These are phyloP conservation scores for Salticus scenicus DNA, from an alignment of 2,888 invertebrate genomes.

Conservation along the genomic window DNA sequence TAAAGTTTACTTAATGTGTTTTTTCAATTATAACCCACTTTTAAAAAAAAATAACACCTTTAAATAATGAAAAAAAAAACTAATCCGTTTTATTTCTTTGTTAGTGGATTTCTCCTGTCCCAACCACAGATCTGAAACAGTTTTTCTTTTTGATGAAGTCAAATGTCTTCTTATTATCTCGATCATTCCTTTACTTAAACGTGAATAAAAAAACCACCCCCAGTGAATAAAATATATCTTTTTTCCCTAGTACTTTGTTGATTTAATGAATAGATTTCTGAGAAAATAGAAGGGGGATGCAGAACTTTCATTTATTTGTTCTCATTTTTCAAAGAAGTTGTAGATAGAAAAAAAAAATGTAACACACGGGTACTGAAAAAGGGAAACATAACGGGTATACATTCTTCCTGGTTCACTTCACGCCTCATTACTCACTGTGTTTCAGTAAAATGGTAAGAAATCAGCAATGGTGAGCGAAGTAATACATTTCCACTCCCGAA, in stretches of 20 bases:
- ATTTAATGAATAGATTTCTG: conserved; percentile 46
- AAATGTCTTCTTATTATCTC: conserved; percentile 13
- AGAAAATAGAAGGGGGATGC: conserved; percentile 14
- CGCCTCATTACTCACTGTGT: conserved; percentile 23
- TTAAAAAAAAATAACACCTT: background rate
- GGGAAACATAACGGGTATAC: background rate
- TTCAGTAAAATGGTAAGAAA: background rate
- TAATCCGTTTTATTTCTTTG: conserved; percentile 7
- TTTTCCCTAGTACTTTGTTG: conserved; percentile 22
- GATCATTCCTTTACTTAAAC: background rate
- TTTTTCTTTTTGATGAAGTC: conserved; percentile 10
- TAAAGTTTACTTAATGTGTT: conserved; percentile 7
- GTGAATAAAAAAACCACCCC: background rate
- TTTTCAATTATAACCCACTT: conserved; percentile 6
- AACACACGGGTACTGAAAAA: conserved; percentile 8
- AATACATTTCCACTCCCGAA: background rate
- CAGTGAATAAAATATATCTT: conserved; percentile 2
- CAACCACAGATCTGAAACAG: background rate
- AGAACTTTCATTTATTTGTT: conserved; percentile 39
- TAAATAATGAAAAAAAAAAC: conserved; percentile 10
- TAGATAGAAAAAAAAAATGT: conserved; percentile 13
- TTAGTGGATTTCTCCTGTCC: background rate
- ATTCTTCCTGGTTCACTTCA: background rate
- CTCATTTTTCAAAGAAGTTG: conserved; percentile 23
- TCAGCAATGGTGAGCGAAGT: background rate